Evolutionary conservation across 2,797 vertebrate genomes (phyloP).

Genomic region (Bradypodion ventrale): DNA sequence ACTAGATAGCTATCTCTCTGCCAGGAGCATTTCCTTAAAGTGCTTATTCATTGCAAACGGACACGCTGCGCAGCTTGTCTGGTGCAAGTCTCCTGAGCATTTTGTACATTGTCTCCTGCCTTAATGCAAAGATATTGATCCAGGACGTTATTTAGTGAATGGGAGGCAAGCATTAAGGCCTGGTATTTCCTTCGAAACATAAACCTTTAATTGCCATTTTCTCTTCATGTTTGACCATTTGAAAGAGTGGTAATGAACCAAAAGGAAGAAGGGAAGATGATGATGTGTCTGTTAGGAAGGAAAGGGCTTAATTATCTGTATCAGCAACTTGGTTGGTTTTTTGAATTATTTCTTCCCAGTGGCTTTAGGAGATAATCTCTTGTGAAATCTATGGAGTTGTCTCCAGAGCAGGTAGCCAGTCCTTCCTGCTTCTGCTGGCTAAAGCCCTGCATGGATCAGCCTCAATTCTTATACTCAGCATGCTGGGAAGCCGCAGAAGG

Average conservation of each 20-base stretch:
- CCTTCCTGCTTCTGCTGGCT: not conserved
- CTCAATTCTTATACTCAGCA: not conserved
- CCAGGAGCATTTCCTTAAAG: slow-evolving; percentile 22
- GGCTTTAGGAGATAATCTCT: not conserved
- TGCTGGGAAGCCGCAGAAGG: slow-evolving; percentile 17
- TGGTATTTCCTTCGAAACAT: slow-evolving; percentile 51
- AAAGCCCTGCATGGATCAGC: not conserved
- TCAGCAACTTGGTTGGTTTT: slow-evolving; percentile 2
- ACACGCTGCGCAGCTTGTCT: slow-evolving; percentile 27
- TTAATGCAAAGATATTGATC: slow-evolving; percentile 55
- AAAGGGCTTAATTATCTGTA: slow-evolving; percentile 30
- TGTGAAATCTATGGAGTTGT: not conserved
- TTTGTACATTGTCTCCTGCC: slow-evolving; percentile 50
- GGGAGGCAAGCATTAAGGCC: slow-evolving; percentile 47
- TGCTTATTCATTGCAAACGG: slow-evolving; percentile 28
- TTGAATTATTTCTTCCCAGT: not conserved
- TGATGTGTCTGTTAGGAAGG: slow-evolving; percentile 25
- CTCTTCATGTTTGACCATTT: slow-evolving; percentile 42
- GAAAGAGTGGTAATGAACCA: slow-evolving; percentile 40
- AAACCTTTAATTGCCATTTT: slow-evolving; percentile 58
- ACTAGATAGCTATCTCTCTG: slow-evolving; percentile 26
- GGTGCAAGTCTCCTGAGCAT: slow-evolving; percentile 38
- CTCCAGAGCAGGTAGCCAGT: not conserved
- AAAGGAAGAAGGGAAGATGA: slow-evolving; percentile 31
- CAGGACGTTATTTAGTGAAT: slow-evolving; percentile 47